phyloP scores from a whole-genome alignment of 2,888 invertebrate species.

The Apantesis nais region DNA sequence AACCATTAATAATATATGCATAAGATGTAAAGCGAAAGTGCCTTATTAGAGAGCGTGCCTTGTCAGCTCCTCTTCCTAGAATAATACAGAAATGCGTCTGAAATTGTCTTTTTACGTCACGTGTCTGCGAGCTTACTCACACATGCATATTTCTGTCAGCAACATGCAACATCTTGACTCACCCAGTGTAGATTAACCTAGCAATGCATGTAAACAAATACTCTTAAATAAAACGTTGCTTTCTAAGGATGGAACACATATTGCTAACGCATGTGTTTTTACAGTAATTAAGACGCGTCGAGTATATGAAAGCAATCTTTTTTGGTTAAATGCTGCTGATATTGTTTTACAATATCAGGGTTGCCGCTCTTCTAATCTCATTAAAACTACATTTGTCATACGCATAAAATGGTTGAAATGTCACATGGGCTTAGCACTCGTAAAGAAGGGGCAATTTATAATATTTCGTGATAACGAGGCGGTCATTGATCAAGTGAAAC shows the following conservation, averaged over 20 bases:
- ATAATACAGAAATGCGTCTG: neutral
- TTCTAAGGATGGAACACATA: neutral
- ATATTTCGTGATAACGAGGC: conserved; percentile 5
- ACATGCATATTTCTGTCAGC: neutral
- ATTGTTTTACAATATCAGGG: neutral
- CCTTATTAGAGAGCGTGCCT: neutral
- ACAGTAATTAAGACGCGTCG: neutral
- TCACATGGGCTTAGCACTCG: no score
- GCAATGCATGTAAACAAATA: no score
- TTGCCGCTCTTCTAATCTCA: no score
- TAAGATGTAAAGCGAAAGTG: neutral
- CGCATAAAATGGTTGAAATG: neutral
- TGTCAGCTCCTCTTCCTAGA: neutral
- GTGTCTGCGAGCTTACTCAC: neutral
- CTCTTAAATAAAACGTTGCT: neutral
- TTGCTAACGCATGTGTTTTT: neutral
- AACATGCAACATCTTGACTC: neutral
- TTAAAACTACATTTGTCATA: neutral
- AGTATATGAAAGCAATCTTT: neutral
- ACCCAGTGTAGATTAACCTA: neutral
- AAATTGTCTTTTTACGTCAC: neutral
- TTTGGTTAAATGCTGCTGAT: neutral
- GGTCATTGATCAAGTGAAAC: conserved; percentile 2
- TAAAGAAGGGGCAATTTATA: neutral
- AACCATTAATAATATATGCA: no score